phyloP scores from a whole-genome alignment of 1,140 invertebrate species.

The Camponotus vicinus region DNA sequence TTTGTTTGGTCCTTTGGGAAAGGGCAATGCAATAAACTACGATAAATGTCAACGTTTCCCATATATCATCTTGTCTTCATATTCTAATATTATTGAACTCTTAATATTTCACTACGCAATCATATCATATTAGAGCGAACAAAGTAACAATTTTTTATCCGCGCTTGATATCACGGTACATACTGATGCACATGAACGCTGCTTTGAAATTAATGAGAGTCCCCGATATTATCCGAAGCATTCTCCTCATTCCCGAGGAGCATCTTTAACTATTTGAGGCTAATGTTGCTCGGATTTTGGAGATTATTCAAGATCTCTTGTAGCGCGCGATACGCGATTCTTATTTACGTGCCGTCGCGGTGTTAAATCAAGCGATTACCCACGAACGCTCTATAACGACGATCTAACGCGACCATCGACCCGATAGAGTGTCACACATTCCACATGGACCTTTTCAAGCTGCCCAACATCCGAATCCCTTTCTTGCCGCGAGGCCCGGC shows the following conservation, averaged over 20 bases:
- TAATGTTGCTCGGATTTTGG: slow-evolving; percentile 15
- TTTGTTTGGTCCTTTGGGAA: slow-evolving; percentile 38
- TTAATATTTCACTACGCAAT: slow-evolving; percentile 19
- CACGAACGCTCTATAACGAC: neutral
- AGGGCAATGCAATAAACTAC: slow-evolving; percentile 54
- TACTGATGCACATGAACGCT: neutral
- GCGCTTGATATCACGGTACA: neutral
- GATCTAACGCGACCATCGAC: slow-evolving; percentile 31
- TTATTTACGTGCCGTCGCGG: slow-evolving; percentile 68
- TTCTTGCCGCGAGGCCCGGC: slow-evolving; percentile 15
- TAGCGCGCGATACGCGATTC: slow-evolving; percentile 50
- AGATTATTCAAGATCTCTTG: slow-evolving; percentile 46
- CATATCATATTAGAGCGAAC: neutral
- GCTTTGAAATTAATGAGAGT: neutral
- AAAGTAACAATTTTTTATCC: neutral
- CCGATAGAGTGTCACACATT: slow-evolving; percentile 35
- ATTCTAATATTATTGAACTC: slow-evolving; percentile 27
- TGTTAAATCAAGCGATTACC: slow-evolving; percentile 72
- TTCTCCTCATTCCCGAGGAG: neutral
- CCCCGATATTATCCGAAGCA: neutral
- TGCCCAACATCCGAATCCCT: neutral
- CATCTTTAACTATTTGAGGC: neutral
- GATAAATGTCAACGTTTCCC: slow-evolving; percentile 53
- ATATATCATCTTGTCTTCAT: slow-evolving; percentile 26
- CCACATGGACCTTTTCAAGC: neutral